Percentiles rank a stretch among this genome's conserved stretches.
Conservation (phyloP, 2,797 vertebrate genomes). For the Neosilurus hyrtlii region DNA sequence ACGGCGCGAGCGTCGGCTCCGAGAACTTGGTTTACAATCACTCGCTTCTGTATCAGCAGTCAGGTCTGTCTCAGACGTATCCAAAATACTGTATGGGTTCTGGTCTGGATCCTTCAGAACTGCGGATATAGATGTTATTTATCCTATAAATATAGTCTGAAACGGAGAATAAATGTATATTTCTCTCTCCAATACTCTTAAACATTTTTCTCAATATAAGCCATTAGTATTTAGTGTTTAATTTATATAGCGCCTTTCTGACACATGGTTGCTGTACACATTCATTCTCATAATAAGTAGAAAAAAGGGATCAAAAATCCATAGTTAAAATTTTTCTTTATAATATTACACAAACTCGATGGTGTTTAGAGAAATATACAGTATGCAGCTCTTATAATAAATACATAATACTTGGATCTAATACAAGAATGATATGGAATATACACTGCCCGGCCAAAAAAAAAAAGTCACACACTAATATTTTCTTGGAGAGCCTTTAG, state of each 20-base stretch:
- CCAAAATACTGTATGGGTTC: conserved; percentile 85
- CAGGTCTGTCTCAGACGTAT: conserved; percentile 97
- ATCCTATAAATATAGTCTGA: neutral
- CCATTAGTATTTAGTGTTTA: neutral
- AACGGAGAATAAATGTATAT: neutral
- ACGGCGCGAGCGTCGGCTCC: conserved; percentile 88
- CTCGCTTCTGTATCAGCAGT: conserved; percentile 94
- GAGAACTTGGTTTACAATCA: conserved; percentile 84
- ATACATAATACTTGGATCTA: neutral
- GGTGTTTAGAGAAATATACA: neutral
- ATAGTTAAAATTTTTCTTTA: neutral
- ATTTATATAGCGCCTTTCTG: neutral
- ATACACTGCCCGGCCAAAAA: too few relatives aligned
- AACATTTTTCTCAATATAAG: neutral
- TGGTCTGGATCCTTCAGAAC: conserved; percentile 88
- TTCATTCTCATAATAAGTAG: neutral
- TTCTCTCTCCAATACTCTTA: neutral
- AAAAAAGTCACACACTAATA: too few relatives aligned
- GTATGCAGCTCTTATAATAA: too few relatives aligned
- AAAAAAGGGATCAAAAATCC: neutral
- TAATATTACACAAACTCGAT: neutral
- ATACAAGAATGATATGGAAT: neutral
- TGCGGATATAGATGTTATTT: conserved; percentile 41
- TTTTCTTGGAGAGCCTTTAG: too few relatives aligned
- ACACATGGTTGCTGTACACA: too few relatives aligned